These are phyloP conservation scores for Onychorhynchus coronatus DNA, from an alignment of 2,113 vertebrate species.

Conservation along the genomic window DNA sequence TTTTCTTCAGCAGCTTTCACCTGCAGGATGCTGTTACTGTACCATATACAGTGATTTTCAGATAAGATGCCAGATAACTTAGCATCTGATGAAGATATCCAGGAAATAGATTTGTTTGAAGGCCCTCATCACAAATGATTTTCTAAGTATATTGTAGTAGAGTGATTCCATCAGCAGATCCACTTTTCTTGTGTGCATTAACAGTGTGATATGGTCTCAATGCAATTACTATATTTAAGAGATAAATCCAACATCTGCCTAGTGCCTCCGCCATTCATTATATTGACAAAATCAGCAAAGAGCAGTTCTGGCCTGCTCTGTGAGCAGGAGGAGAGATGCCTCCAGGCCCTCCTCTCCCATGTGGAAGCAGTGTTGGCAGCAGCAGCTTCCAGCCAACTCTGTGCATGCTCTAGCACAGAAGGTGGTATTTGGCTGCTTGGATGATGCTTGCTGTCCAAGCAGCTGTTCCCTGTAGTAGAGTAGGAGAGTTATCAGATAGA, in stretches of 20 bases:
- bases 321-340: background rate
- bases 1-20: background rate
- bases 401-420: background rate
- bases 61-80: background rate
- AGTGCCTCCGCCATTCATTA: background rate
- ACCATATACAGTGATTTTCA: background rate
- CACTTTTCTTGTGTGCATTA: background rate
- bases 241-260: background rate
- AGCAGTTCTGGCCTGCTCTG: background rate
- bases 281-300: background rate
- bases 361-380: background rate
- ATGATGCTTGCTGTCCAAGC: background rate
- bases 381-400: background rate
- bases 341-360: background rate
- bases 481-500: background rate
- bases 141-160: background rate
- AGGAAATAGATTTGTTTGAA: background rate
- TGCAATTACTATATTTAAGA: background rate
- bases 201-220: background rate
- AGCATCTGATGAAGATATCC: background rate
- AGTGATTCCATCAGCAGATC: background rate
- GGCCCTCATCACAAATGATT: background rate
- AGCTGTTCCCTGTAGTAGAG: background rate
- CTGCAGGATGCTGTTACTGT: background rate
- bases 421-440: background rate